Conservation (phyloP, 2,888 invertebrate genomes). For the Schizotus pectinicornis region DNA sequence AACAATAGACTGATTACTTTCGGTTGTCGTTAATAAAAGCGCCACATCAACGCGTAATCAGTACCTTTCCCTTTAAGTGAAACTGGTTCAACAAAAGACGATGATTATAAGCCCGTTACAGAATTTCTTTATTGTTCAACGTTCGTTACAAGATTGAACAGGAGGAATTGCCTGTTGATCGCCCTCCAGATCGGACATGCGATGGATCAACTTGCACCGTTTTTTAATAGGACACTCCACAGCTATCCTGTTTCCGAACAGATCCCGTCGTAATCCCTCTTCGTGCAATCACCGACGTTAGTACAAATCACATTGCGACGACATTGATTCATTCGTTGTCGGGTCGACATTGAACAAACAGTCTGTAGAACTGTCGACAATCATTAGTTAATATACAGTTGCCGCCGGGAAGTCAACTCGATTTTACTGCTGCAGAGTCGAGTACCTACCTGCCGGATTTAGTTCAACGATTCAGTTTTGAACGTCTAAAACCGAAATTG, state of each 20-base stretch:
- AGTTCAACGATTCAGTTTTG: constrained; percentile 1
- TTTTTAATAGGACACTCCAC: too few relatives aligned
- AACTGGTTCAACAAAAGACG: too few relatives aligned
- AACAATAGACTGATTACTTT: too few relatives aligned
- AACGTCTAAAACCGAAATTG: neutral
- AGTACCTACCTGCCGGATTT: too few relatives aligned
- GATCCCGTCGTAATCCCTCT: constrained; percentile 1
- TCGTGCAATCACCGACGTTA: neutral
- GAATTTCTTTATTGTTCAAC: too few relatives aligned
- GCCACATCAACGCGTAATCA: too few relatives aligned
- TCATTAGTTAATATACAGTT: constrained; percentile 31
- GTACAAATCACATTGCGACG: constrained; percentile 20
- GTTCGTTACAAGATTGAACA: too few relatives aligned
- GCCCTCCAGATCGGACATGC: neutral
- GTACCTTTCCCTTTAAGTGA: too few relatives aligned
- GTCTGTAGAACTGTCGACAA: constrained; percentile 16
- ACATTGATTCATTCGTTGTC: constrained; percentile 17
- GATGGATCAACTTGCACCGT: too few relatives aligned
- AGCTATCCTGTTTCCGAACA: neutral
- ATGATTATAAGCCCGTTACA: too few relatives aligned
- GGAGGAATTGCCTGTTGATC: neutral
- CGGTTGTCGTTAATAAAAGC: too few relatives aligned
- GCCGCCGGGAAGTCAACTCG: constrained; percentile 22
- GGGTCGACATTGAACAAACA: constrained; percentile 18
- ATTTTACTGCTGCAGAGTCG: constrained; percentile 31